These are phyloP conservation scores for Gymnobelideus leadbeateri DNA, from an alignment of 2,113 vertebrate species.

Conservation along the genomic window DNA sequence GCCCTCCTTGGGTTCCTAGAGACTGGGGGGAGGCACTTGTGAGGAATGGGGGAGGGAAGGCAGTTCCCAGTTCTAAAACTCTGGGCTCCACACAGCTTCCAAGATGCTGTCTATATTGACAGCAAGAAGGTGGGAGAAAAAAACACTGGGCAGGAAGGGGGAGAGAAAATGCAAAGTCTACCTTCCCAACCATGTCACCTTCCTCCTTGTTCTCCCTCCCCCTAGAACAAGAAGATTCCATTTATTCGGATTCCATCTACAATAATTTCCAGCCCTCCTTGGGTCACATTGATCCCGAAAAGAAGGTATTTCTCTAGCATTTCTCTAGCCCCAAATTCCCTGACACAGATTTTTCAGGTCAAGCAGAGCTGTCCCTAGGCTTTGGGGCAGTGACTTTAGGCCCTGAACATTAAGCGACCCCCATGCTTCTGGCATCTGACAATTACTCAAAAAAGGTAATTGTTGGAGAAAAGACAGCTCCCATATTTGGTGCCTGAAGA, in stretches of 20 bases:
- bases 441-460: background rate
- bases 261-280: conserved; percentile 64
- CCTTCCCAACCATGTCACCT: conserved; percentile 4
- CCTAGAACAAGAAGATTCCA: conserved; percentile 10
- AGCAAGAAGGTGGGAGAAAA: background rate
- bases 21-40: background rate
- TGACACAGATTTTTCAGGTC: background rate
- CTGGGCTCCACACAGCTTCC: background rate
- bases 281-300: conserved; percentile 27
- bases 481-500: background rate
- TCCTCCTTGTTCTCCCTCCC: background rate
- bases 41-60: background rate
- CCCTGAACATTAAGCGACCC: background rate
- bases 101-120: background rate
- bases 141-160: background rate
- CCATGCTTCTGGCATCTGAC: background rate
- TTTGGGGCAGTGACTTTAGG: background rate
- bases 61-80: background rate
- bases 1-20: background rate
- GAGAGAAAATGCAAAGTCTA: background rate
- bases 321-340: background rate
- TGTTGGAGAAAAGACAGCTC: background rate
- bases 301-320: conserved; percentile 49
- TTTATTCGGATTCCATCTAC: conserved; percentile 33
- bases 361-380: background rate